Evolutionary conservation across 2,113 vertebrate genomes (phyloP), one percentile per base, ranked within the genome.

Genomic region (Rhombomys opimus): DNA sequence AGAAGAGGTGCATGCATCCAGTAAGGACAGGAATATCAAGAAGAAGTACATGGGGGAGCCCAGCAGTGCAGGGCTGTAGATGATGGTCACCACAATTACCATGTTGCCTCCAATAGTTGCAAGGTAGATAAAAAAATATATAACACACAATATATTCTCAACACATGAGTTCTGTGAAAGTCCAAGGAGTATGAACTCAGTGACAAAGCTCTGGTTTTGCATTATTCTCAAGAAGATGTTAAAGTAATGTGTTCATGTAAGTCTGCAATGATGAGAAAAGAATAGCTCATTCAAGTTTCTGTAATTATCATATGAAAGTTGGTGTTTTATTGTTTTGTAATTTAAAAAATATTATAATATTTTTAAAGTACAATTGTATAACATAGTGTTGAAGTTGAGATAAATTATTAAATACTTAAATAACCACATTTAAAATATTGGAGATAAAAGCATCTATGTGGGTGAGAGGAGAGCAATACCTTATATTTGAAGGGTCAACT

Each of bases 181-280:
- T 7, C 97, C 96, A 35, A 98, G 54, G 3, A 98, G 82, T 54
- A 97, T 11, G 4, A 97, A 97, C 18, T 95, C 96, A 38, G 52
- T 89, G 8, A 97, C 90, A 22, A 68, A 87, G 35, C 96, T 98
- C 75, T 95, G 76, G 68, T 98, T 97, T 38, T 22, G 27, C 93
- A 93, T 97, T 6, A 46, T 80, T 89, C 59, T 46, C 38, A 75
- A 87, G 35, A 7, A 52, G 57, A 91, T 17, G 0, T 0, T 91
- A 8, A 84, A 73, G 5, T 20, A 35, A 68, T 54, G 41, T 4
- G 30, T 86, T 0, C 27, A 78, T 4, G 3, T 20, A 25, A 84
- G 38, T 63, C 57, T 81, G 65, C 9, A 89, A 25, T 50, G 25
- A 70, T 38, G 14, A 76, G 18, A 57, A 76, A 72, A 23, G 4